These are phyloP conservation scores for Synanceia verrucosa DNA, from an alignment of 2,797 vertebrate species.

Conservation along the genomic window DNA sequence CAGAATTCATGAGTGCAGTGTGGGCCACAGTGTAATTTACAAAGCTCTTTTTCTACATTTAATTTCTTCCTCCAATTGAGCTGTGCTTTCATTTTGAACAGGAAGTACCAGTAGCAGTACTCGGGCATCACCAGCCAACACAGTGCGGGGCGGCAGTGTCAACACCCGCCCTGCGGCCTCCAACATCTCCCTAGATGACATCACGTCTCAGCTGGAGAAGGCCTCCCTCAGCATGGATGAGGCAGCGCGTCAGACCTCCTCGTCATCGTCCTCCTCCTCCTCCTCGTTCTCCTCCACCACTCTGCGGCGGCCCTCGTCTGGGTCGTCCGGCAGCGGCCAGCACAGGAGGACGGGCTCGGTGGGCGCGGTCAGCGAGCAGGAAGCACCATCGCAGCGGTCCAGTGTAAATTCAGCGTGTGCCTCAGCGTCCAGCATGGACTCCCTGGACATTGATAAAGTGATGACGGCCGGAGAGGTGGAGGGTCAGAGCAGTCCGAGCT, in stretches of 20 bases:
- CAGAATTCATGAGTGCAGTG: background rate
- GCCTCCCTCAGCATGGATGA: conserved; percentile 95
- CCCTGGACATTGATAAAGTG: conserved; percentile 89
- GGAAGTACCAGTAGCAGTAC: conserved; percentile 82
- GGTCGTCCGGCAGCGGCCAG: conserved; percentile 76
- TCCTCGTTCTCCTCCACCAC: conserved; percentile 75
- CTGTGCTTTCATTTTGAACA: conserved; percentile 43
- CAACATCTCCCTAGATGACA: conserved; percentile 96
- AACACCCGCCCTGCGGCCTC: conserved; percentile 80
- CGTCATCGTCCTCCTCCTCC: conserved; percentile 73
- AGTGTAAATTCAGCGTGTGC: conserved; percentile 93
- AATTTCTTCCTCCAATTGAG: background rate
- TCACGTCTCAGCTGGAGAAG: conserved; percentile 96
- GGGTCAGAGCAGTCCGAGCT: conserved; percentile 65
- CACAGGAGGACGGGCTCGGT: conserved; percentile 94
- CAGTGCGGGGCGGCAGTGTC: conserved; percentile 83
- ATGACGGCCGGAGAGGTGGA: conserved; percentile 85
- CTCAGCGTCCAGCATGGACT: conserved; percentile 95
- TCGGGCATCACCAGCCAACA: conserved; percentile 87
- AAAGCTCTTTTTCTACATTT: background rate
- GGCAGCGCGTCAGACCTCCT: conserved; percentile 88
- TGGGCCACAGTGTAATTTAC: no score
- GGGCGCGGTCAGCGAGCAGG: conserved; percentile 91
- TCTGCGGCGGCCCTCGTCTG: conserved; percentile 73
- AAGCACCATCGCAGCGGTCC: conserved; percentile 79